Evolutionary conservation across 1,140 invertebrate species (phyloP).

Genomic region (Bombus cullumanus): DNA sequence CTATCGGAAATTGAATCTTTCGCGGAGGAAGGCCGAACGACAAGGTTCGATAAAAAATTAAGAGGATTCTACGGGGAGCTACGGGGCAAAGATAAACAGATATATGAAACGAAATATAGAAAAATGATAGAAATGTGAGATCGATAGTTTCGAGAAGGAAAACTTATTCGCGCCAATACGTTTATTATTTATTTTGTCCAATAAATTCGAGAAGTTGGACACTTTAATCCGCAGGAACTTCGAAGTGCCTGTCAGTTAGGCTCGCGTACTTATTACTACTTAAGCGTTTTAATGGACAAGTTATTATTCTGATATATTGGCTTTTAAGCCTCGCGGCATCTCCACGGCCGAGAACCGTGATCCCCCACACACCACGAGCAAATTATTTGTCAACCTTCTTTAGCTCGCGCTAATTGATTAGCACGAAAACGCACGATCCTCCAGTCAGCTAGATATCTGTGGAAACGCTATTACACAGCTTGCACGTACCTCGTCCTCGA

Average conservation of each 20-base stretch:
- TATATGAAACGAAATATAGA: too few species aligned
- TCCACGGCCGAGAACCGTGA: constrained; percentile 41
- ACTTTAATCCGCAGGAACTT: constrained; percentile 79
- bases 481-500: not conserved
- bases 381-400: constrained; percentile 58
- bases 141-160: constrained; percentile 24
- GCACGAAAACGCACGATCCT: not conserved
- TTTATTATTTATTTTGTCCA: constrained; percentile 71
- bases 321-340: constrained; percentile 70
- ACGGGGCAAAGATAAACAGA: too few species aligned
- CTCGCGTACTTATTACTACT: constrained; percentile 80
- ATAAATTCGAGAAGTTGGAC: constrained; percentile 78
- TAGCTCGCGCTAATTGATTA: constrained; percentile 52
- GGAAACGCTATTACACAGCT: not conserved
- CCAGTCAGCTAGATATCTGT: not conserved
- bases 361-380: constrained; percentile 29
- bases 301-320: constrained; percentile 80
- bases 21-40: not conserved
- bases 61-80: not conserved
- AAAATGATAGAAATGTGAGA: not conserved
- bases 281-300: constrained; percentile 81
- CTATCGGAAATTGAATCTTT: constrained; percentile 80
- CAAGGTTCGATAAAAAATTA: not conserved
- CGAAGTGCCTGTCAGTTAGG: constrained; percentile 77
- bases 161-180: constrained; percentile 43